Evolutionary conservation across 2,113 vertebrate genomes (phyloP).

Genomic region (Ctenomys sociabilis): DNA sequence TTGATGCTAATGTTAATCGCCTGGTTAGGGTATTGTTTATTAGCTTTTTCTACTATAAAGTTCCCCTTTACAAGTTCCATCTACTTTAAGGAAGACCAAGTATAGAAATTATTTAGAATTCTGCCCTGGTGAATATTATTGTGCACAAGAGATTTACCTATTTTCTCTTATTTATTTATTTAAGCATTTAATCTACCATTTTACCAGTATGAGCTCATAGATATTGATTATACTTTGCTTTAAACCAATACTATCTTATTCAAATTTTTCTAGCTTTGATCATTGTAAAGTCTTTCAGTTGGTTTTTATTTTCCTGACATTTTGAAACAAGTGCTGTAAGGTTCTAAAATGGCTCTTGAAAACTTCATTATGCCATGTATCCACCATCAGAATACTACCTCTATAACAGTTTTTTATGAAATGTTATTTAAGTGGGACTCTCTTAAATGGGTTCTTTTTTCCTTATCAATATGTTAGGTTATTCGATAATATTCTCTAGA

Average conservation of each 20-base stretch:
- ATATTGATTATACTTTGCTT: neutral
- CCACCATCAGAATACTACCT: neutral
- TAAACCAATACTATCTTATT: neutral
- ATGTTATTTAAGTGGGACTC: neutral
- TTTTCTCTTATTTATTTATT: neutral
- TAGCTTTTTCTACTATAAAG: neutral
- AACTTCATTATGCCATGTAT: neutral
- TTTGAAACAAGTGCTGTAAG: neutral
- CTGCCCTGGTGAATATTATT: neutral
- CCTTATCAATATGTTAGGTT: neutral
- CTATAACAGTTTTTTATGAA: neutral
- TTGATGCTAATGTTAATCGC: neutral
- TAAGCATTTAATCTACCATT: neutral
- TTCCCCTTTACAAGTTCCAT: neutral
- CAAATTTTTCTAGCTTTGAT: neutral
- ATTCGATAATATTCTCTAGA: neutral
- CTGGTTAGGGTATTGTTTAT: neutral
- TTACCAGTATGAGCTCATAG: neutral
- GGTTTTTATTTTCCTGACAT: neutral
- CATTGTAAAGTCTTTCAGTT: neutral
- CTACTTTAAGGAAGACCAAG: neutral
- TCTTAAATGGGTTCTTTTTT: neutral
- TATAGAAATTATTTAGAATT: neutral
- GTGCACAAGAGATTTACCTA: neutral
- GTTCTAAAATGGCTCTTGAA: neutral